These are phyloP conservation scores for Ferrisia virgata DNA, from an alignment of 2,888 invertebrate genomes.

Conservation along the genomic window DNA sequence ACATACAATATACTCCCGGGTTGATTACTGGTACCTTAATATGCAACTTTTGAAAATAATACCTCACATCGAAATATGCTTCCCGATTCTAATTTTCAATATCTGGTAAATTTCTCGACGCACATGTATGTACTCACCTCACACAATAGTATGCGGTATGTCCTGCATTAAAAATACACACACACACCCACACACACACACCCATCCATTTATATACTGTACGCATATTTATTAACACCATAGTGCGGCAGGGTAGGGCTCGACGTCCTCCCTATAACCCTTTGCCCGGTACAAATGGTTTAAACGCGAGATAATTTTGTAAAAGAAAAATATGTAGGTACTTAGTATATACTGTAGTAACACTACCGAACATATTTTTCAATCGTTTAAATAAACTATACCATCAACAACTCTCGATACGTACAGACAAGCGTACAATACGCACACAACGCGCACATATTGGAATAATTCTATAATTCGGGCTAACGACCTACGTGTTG, in stretches of 20 bases:
- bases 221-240: background rate
- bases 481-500: slow-evolving; percentile 5
- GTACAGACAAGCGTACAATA: background rate
- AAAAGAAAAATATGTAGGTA: background rate
- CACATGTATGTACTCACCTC: background rate
- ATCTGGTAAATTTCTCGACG: background rate
- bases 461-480: slow-evolving; percentile 11
- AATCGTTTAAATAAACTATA: background rate
- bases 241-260: background rate
- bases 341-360: background rate
- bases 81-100: background rate
- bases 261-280: background rate
- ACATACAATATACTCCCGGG: background rate
- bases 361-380: background rate
- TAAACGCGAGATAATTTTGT: background rate
- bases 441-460: background rate
- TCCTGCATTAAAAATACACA: background rate
- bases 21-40: no score
- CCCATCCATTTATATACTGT: no score
- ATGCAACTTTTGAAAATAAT: background rate
- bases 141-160: background rate
- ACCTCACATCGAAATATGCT: background rate
- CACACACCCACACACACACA: no score
- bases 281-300: background rate
- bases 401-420: background rate